Base-by-base conservation (phyloP, 2,113 vertebrate genomes). In the Tringa solitaria region DNA sequence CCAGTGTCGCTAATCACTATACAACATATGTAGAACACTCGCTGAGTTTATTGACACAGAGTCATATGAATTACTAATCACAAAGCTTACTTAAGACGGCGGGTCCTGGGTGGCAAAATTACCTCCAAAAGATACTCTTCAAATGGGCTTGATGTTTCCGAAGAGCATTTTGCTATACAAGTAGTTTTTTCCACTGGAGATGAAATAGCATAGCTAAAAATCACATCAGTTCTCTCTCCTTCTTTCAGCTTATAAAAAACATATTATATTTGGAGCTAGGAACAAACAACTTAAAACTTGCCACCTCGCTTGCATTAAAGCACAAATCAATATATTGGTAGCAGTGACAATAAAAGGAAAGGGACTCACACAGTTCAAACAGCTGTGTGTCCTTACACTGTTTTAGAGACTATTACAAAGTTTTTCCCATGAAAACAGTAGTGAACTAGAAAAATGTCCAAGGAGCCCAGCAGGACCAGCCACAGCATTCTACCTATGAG, bases 21-120 rank as follows among this genome's bases (percentile, higher is more conserved):
- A 69, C 33, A 39, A 33, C 39, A 14, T 30, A 7, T 7, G 27
- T 18, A 73, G 76, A 89, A 85, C 2, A 8, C 12, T 19, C 1
- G 0, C 21, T 21, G 6, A 13, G 8, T 90, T 56, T 69, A 23
- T 22, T 67, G 41, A 26, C 53, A 63, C 45, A 60, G 53, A 76
- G 43, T 12, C 14, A 3, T 5, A 48, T 1, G 4, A 0, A 2
- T n/a, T 61, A 51, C 22, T 28, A 51, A 9, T 41, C 50, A 61
- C 19, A 41, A 8, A 43, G 19, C 26, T 63, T 28, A 24, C 20
- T 84, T 9, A 64, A 21, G 17, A 30, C 63, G 60, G 19, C 11
- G 17, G 12, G 19, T 45, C 35, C 3, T 0, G 8, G 17, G 14
- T 18, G n/a, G 17, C 10, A 86, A 90, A 79, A 73, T n/a, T 69